These are phyloP conservation scores for Atrina japonica DNA, from an alignment of 2,888 invertebrate species.

Conservation along the genomic window DNA sequence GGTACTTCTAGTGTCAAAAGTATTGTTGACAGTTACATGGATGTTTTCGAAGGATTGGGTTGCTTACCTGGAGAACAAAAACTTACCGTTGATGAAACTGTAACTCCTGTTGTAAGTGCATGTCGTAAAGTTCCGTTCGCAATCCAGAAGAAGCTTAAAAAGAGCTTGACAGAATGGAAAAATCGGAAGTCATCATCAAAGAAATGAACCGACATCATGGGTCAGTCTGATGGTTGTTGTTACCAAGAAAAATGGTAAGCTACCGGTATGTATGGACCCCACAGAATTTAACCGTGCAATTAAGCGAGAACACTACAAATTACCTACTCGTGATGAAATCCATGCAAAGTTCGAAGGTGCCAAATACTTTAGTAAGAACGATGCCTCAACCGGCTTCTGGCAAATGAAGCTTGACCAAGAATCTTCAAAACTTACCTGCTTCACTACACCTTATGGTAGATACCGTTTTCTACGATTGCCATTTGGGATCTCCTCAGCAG, in stretches of 20 bases:
- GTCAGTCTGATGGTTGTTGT: constrained; percentile 48
- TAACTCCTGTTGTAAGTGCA: background rate
- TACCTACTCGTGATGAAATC: background rate
- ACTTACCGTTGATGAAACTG: constrained; percentile 2
- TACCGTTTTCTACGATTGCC: too few species aligned
- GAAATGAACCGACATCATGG: constrained; percentile 51
- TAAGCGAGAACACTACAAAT: background rate
- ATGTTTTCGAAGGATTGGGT: background rate
- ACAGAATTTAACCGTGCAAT: background rate
- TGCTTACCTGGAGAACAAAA: background rate
- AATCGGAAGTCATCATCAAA: constrained; percentile 40
- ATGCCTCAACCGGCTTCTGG: too few species aligned
- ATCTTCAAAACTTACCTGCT: too few species aligned
- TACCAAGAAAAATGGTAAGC: background rate
- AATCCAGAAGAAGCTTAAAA: background rate
- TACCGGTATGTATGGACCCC: background rate
- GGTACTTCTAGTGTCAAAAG: background rate
- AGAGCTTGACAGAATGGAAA: too few species aligned
- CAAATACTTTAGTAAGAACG: too few species aligned
- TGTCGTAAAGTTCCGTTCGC: background rate
- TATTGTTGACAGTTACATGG: background rate
- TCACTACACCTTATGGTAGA: too few species aligned
- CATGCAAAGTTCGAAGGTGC: constrained; percentile 2
- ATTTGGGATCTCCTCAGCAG: too few species aligned
- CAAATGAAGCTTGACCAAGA: too few species aligned